These are phyloP conservation scores for Crematogaster levior DNA, from an alignment of 2,888 invertebrate species.

Conservation along the genomic window DNA sequence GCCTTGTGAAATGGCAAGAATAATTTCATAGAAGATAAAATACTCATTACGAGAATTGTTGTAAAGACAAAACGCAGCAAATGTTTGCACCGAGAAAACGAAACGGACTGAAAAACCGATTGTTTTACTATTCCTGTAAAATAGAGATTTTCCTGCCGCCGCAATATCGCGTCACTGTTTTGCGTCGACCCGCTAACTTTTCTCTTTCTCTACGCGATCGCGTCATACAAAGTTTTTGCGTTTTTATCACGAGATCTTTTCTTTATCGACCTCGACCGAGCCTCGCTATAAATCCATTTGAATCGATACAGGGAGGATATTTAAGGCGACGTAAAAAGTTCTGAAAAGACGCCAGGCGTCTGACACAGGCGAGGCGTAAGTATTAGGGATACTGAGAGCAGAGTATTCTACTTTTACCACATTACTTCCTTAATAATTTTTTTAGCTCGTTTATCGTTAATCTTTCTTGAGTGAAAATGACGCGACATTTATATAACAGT, in stretches of 20 bases:
- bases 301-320: constrained; percentile 37
- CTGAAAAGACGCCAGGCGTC: neutral
- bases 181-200: constrained; percentile 19
- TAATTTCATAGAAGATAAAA: constrained; percentile 35
- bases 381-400: neutral
- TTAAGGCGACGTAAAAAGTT: constrained; percentile 29
- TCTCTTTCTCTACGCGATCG: neutral
- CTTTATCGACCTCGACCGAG: neutral
- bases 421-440: constrained; percentile 4
- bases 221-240: constrained; percentile 37
- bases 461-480: neutral
- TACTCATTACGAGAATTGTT: constrained; percentile 30
- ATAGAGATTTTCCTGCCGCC: constrained; percentile 25
- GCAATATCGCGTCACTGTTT: constrained; percentile 22
- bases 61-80: constrained; percentile 7
- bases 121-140: constrained; percentile 34
- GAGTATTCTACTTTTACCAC: neutral
- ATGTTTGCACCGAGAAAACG: neutral
- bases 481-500: neutral
- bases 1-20: neutral
- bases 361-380: neutral
- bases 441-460: neutral
- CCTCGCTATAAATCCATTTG: constrained; percentile 15
- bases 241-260: constrained; percentile 15
- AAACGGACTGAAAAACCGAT: constrained; percentile 23